Base-by-base conservation (phyloP, 2,113 vertebrate genomes). In the Phyllopteryx taeniolatus region DNA sequence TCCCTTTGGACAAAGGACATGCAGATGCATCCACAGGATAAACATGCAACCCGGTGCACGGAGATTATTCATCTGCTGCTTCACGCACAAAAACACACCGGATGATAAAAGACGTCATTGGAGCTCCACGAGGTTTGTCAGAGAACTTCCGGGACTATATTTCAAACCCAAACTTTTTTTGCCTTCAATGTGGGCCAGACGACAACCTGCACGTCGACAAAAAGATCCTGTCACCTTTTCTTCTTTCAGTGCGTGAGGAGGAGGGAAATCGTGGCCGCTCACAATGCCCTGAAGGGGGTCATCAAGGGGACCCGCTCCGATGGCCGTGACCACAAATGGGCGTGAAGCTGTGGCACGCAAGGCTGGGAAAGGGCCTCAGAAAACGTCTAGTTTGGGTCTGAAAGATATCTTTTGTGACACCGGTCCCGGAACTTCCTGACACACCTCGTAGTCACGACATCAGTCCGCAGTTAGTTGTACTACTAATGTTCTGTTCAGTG, bases 11-110 rank as follows among this genome's bases (percentile, higher is more conserved):
- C 79, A 54, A 66, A 65, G 72, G 77, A 65, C 60, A 64, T 74
- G 79, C 78, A 83, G 75, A 79, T 81, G 83, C 79, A 89, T 79
- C 86, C 84, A 73, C 73, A 71, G 72, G 66, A 82, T 77, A 73
- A 35, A 80, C 72, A 82, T 78, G 77, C 85, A 75, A 78, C 76
- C 81, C 75, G 74, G 81, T 77, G 76, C 71, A 79, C 53, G 77
- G 46, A 71, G 68, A 62, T 63, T 42, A 54, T 65, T 72, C 75
- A 79, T 70, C 51, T 83, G 75, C 73, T 2, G 77, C 77, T 62
- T 62, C 69, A 76, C 71, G 67, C 51, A 15, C 53, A 67, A 54
- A 72, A 72, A 75, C 67, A 44, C 44, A 56, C 2, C 6, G 13
- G 14, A 35, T 33, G 7, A 61, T 6, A 61, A 61, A 17, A 17